Evolutionary conservation across 1,140 invertebrate genomes (phyloP).

Genomic region (Dendroctonus valens): DNA sequence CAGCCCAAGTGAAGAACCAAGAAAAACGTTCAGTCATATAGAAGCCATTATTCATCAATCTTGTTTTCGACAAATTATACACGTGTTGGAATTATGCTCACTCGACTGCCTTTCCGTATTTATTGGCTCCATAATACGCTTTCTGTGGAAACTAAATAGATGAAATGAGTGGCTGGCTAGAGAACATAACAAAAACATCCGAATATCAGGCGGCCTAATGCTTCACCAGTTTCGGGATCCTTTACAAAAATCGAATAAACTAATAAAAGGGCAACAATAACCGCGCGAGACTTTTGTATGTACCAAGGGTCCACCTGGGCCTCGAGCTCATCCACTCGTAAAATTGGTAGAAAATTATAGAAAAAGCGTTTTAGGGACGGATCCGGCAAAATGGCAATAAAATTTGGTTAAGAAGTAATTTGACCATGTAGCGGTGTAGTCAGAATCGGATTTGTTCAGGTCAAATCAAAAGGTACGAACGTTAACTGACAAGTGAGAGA

Average conservation of each 20-base stretch:
- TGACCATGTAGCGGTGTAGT: slow-evolving; percentile 10
- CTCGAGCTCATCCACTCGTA: slow-evolving; percentile 33
- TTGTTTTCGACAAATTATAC: slow-evolving; percentile 23
- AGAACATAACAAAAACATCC: slow-evolving; percentile 29
- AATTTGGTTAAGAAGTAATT: slow-evolving; percentile 31
- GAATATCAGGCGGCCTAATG: slow-evolving; percentile 11
- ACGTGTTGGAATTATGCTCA: slow-evolving; percentile 34
- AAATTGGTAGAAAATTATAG: slow-evolving; percentile 40
- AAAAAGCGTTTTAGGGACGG: slow-evolving; percentile 34
- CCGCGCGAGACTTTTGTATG: slow-evolving; percentile 35
- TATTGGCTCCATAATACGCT: slow-evolving; percentile 38
- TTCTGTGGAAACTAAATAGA: slow-evolving; percentile 43
- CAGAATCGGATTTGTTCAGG: slow-evolving; percentile 6
- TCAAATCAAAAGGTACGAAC: too few species aligned
- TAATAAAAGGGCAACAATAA: slow-evolving; percentile 39
- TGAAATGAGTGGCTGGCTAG: slow-evolving; percentile 35
- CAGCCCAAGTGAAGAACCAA: too few species aligned
- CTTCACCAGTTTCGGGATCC: slow-evolving; percentile 31
- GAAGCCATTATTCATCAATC: slow-evolving; percentile 12
- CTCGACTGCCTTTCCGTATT: slow-evolving; percentile 30
- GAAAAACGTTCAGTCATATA: too few species aligned
- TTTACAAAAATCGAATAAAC: slow-evolving; percentile 38
- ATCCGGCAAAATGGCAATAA: slow-evolving; percentile 34
- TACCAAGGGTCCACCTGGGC: slow-evolving; percentile 31
- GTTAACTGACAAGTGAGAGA: too few species aligned